These are phyloP conservation scores for Nudaria mundana DNA, from an alignment of 2,888 invertebrate genomes.

Conservation along the genomic window DNA sequence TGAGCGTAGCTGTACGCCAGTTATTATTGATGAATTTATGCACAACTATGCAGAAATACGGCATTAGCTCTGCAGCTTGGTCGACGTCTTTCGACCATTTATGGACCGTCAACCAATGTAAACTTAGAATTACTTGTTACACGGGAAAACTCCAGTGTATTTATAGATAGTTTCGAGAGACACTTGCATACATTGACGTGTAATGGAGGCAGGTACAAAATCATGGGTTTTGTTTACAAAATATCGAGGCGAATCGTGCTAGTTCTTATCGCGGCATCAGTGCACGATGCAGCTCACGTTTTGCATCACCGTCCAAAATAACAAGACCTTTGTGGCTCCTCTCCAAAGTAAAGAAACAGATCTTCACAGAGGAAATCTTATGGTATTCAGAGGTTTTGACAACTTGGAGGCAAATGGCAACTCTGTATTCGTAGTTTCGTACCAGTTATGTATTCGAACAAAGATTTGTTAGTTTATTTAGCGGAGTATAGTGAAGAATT, in stretches of 20 bases:
- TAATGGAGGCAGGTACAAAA: too few species aligned
- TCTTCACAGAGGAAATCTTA: slow-evolving; percentile 9
- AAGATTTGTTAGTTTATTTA: slow-evolving; percentile 35
- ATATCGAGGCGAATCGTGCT: slow-evolving; percentile 55
- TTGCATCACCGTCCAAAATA: slow-evolving; percentile 34
- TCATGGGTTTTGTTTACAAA: slow-evolving; percentile 30
- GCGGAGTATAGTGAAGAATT: too few species aligned
- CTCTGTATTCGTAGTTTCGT: slow-evolving; percentile 17
- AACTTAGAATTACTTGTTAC: too few species aligned
- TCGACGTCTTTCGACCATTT: too few species aligned
- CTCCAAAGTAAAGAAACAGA: slow-evolving; percentile 12
- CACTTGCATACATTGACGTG: too few species aligned
- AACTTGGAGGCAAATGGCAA: slow-evolving; percentile 20
- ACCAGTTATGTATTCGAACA: slow-evolving; percentile 29
- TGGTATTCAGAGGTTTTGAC: slow-evolving; percentile 16
- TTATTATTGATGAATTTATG: too few species aligned
- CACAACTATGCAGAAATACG: too few species aligned
- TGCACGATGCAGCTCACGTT: slow-evolving; percentile 58
- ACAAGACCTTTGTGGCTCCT: slow-evolving; percentile 20
- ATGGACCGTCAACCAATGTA: too few species aligned
- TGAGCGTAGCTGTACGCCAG: too few species aligned
- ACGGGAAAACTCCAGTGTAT: too few species aligned
- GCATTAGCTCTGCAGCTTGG: too few species aligned
- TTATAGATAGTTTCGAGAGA: too few species aligned
- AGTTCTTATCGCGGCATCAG: slow-evolving; percentile 62